A percentile compares a stretch with the other conserved stretches of the same genome.
Conservation (phyloP, 2,113 vertebrate species). For the Macrotis lagotis region DNA sequence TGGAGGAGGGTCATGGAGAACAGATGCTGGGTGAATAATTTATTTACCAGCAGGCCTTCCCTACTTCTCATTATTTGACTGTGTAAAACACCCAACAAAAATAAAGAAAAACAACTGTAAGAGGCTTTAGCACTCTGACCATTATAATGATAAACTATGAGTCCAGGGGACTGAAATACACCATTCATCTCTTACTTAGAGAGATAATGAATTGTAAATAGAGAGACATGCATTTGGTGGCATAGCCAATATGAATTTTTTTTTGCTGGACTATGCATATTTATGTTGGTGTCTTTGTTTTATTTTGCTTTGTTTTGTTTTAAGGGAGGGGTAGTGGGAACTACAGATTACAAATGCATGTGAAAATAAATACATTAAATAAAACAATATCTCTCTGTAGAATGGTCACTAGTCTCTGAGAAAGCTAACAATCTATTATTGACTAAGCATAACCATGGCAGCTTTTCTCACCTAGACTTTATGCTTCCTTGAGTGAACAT, state of each 20-base stretch:
- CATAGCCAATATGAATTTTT: background rate
- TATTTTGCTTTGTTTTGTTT: background rate
- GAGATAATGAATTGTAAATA: background rate
- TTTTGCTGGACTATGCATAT: background rate
- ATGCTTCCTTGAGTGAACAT: background rate
- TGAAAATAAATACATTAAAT: background rate
- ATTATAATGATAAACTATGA: background rate
- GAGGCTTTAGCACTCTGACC: background rate
- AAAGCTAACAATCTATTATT: background rate
- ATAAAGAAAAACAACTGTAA: background rate
- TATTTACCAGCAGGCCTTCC: background rate
- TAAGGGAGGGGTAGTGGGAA: background rate
- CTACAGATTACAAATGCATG: background rate
- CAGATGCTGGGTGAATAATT: constrained; percentile 49
- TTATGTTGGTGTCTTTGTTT: background rate
- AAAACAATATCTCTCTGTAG: no score
- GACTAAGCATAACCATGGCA: background rate
- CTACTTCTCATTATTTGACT: background rate
- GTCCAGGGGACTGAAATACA: background rate
- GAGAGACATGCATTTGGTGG: background rate
- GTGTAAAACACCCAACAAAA: background rate
- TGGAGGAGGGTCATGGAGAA: background rate
- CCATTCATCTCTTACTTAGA: background rate
- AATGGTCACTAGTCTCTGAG: background rate
- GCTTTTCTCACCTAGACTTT: background rate